Conservation (phyloP, 2,888 invertebrate genomes). For the Idaea biselata region DNA sequence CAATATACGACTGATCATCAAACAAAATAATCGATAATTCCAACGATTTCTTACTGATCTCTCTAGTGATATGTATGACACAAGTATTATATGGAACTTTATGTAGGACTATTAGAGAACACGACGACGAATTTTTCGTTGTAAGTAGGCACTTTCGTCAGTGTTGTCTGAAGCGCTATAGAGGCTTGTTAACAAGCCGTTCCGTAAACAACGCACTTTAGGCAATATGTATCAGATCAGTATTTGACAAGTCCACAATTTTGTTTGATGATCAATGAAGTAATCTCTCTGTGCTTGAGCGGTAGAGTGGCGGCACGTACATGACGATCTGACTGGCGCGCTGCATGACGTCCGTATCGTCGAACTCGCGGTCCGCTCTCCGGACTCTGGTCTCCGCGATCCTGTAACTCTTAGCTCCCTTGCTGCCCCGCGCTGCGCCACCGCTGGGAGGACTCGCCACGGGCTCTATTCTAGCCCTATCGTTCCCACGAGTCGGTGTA, state of each 20-base stretch:
- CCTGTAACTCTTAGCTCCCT: slow-evolving; percentile 67
- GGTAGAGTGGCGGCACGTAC: slow-evolving; percentile 79
- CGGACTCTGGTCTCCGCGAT: slow-evolving; percentile 72
- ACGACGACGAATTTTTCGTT: too few relatives aligned
- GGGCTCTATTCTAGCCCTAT: slow-evolving; percentile 43
- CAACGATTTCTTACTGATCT: not conserved
- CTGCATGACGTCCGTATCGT: slow-evolving; percentile 90
- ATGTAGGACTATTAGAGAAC: too few relatives aligned
- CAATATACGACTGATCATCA: slow-evolving; percentile 63
- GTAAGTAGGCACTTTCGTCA: too few relatives aligned
- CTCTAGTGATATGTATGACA: not conserved
- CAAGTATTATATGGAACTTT: too few relatives aligned
- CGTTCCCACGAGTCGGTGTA: slow-evolving; percentile 42
- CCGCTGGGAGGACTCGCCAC: slow-evolving; percentile 20
- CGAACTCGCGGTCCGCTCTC: slow-evolving; percentile 79
- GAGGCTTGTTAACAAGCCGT: too few relatives aligned
- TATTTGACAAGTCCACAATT: slow-evolving; percentile 9
- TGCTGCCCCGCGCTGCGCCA: slow-evolving; percentile 49
- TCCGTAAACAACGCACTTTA: too few relatives aligned
- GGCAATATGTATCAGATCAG: too few relatives aligned
- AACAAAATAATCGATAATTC: slow-evolving; percentile 47
- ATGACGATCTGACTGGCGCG: slow-evolving; percentile 93
- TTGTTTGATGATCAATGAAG: slow-evolving; percentile 61
- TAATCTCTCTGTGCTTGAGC: slow-evolving; percentile 42
- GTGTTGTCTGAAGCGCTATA: too few relatives aligned